Conservation (phyloP, 2,888 invertebrate genomes). For the Crepidodera aurea region DNA sequence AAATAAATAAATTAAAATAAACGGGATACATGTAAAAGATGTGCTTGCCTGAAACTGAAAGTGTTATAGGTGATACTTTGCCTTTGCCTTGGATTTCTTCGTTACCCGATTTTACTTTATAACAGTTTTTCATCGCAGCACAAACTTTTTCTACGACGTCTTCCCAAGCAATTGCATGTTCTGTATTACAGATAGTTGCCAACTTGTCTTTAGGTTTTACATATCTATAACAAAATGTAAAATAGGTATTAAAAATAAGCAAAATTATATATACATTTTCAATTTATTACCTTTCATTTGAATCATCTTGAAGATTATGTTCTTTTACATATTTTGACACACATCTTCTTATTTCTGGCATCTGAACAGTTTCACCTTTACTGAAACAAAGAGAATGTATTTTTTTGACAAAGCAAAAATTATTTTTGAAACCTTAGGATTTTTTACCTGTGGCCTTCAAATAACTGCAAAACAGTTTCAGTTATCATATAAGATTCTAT, state of each 20-base stretch:
- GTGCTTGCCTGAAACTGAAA: slow-evolving; percentile 68
- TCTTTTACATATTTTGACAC: slow-evolving; percentile 77
- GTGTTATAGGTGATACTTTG: slow-evolving; percentile 78
- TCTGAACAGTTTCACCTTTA: slow-evolving; percentile 54
- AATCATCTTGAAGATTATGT: slow-evolving; percentile 65
- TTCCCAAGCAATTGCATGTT: slow-evolving; percentile 71
- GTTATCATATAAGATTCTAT: slow-evolving; percentile 76
- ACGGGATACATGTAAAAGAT: no score
- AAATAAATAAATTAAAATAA: no score
- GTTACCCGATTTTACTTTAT: slow-evolving; percentile 69
- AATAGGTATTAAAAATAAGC: slow-evolving; percentile 4
- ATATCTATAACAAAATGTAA: slow-evolving; percentile 56
- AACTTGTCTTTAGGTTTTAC: slow-evolving; percentile 67
- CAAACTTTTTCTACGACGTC: slow-evolving; percentile 72
- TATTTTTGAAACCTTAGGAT: slow-evolving; percentile 33
- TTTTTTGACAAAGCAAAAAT: slow-evolving; percentile 11
- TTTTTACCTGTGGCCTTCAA: slow-evolving; percentile 66
- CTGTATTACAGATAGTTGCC: slow-evolving; percentile 57
- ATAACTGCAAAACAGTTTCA: slow-evolving; percentile 69
- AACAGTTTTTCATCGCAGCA: slow-evolving; percentile 76
- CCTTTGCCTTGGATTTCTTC: slow-evolving; percentile 67
- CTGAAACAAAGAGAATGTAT: no score
- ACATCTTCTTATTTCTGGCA: slow-evolving; percentile 70
- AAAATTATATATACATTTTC: not conserved
- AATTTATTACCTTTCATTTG: slow-evolving; percentile 49